These are phyloP conservation scores for Lepeophtheirus salmonis DNA, from an alignment of 1,140 invertebrate genomes.

Conservation along the genomic window DNA sequence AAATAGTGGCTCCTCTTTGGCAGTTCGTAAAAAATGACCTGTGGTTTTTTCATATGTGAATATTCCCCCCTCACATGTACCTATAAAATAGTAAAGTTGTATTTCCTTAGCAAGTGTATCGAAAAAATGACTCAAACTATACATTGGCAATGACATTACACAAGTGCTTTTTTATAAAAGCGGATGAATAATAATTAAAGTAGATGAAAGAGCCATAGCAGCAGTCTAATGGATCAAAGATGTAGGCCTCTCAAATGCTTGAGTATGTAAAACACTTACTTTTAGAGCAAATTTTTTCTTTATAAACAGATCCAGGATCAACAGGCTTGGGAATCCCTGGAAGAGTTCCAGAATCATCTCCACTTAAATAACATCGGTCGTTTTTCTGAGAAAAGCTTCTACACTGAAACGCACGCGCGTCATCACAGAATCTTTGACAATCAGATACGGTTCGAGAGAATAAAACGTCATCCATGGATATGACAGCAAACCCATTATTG, in stretches of 20 bases:
- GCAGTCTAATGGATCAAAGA: too few species aligned
- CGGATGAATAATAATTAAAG: too few species aligned
- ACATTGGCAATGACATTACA: constrained; percentile 15
- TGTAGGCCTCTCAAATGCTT: too few species aligned
- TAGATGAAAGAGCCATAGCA: too few species aligned
- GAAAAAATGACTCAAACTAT: too few species aligned
- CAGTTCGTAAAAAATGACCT: constrained; percentile 30
- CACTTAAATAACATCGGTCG: constrained; percentile 32
- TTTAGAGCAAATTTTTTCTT: constrained; percentile 30
- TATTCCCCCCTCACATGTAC: constrained; percentile 31
- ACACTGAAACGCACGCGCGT: constrained; percentile 28
- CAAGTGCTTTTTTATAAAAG: neutral
- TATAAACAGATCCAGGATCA: constrained; percentile 25
- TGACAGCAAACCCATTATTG: constrained; percentile 27
- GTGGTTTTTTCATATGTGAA: constrained; percentile 35
- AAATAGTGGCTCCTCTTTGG: constrained; percentile 28
- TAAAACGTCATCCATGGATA: constrained; percentile 33
- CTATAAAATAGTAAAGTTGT: constrained; percentile 23
- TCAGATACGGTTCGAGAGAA: constrained; percentile 30
- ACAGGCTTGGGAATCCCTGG: constrained; percentile 22
- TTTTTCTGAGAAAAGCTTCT: constrained; percentile 27
- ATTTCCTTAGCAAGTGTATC: too few species aligned
- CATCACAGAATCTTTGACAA: constrained; percentile 23
- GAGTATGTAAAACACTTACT: constrained; percentile 28
- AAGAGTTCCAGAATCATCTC: constrained; percentile 31